A percentile compares a stretch with the other conserved stretches of the same genome.
phyloP scores from a whole-genome alignment of 1,140 invertebrate genomes.

The Lucilia cuprina region DNA sequence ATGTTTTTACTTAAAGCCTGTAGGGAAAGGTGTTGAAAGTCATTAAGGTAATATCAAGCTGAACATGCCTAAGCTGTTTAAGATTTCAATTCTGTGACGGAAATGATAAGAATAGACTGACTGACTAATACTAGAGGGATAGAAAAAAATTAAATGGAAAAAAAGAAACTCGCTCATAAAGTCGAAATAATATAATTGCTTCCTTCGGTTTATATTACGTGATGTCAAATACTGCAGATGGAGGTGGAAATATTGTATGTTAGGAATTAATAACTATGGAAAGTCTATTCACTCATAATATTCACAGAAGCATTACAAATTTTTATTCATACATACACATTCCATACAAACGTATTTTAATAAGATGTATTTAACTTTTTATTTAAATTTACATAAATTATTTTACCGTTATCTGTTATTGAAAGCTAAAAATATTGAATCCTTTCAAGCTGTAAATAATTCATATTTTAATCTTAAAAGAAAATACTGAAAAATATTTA shows the following conservation, averaged over 20 bases:
- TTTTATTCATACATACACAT: too few species aligned
- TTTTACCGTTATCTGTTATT: not conserved
- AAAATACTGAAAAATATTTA: not conserved
- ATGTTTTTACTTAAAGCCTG: not conserved
- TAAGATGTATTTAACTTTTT: too few species aligned
- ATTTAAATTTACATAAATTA: too few species aligned
- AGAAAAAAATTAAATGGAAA: not conserved
- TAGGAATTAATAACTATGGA: not conserved
- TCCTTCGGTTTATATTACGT: not conserved
- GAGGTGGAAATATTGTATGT: not conserved
- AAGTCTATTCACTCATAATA: not conserved
- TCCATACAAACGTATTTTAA: too few species aligned
- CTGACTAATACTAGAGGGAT: not conserved
- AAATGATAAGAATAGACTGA: slow-evolving; percentile 21
- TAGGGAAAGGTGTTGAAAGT: slow-evolving; percentile 10
- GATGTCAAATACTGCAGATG: not conserved
- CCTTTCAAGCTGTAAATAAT: not conserved
- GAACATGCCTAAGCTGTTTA: slow-evolving; percentile 20
- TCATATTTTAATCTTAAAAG: not conserved
- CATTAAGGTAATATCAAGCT: slow-evolving; percentile 27
- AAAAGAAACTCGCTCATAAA: not conserved
- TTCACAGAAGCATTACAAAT: too few species aligned
- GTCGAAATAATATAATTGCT: not conserved
- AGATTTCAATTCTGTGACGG: slow-evolving; percentile 19
- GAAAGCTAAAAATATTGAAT: not conserved